Conservation (phyloP, 2,113 vertebrate species). For the Pollachius pollachius region DNA sequence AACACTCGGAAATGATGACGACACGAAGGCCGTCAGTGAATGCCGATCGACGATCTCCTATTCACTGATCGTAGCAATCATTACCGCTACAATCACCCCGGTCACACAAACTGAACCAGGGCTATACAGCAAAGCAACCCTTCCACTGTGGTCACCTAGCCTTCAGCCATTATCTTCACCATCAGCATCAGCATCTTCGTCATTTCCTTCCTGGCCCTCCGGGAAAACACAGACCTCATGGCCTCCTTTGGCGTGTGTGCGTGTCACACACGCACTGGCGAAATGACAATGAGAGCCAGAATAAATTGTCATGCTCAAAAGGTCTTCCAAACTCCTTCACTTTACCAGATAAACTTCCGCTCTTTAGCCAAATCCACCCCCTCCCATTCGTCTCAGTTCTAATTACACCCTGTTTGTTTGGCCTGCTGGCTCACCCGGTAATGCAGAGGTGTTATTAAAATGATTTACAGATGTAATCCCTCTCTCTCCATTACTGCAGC, state of each 20-base stretch:
- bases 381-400: conserved; percentile 50
- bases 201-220: background rate
- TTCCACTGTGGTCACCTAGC: background rate
- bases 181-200: background rate
- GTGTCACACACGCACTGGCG: too few species aligned
- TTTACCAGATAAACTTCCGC: conserved; percentile 63
- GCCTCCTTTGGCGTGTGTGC: too few species aligned
- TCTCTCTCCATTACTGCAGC: background rate
- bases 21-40: too few species aligned
- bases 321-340: conserved; percentile 58
- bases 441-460: conserved; percentile 69
- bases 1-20: too few species aligned
- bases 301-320: conserved; percentile 57
- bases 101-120: too few species aligned
- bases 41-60: too few species aligned
- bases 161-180: background rate
- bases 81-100: too few species aligned
- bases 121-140: too few species aligned
- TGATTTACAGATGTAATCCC: conserved; percentile 66
- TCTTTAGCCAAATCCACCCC: conserved; percentile 45
- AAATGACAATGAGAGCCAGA: conserved; percentile 54
- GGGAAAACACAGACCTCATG: background rate
- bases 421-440: conserved; percentile 58
- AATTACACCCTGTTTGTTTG: conserved; percentile 71
- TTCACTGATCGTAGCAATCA: too few species aligned